phyloP scores from a whole-genome alignment of 2,797 vertebrate genomes.

The Gadopsis marmoratus region DNA sequence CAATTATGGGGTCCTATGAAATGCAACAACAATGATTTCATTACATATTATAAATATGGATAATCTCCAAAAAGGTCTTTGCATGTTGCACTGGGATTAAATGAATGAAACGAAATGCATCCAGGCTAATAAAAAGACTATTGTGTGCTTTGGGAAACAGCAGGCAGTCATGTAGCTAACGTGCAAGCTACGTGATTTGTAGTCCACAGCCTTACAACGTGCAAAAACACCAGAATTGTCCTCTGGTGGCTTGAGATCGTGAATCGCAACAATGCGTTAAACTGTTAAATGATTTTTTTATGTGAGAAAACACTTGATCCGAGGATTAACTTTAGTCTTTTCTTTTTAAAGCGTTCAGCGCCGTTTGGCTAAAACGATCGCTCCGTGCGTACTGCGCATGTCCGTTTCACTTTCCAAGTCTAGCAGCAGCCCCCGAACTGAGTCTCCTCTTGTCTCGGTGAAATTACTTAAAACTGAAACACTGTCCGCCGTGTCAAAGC shows the following conservation, averaged over 20 bases:
- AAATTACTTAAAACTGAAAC: conserved; percentile 59
- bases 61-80: not conserved
- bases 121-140: not conserved
- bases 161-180: not conserved
- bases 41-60: not conserved
- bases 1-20: not conserved
- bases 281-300: not conserved
- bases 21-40: not conserved
- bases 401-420: conserved; percentile 78
- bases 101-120: not conserved
- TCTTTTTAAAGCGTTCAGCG: not conserved
- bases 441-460: conserved; percentile 52
- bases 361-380: conserved; percentile 30
- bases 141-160: not conserved
- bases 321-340: conserved; percentile 21
- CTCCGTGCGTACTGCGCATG: conserved; percentile 79
- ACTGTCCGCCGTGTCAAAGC: conserved; percentile 10
- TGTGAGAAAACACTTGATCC: not conserved
- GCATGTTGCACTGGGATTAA: not conserved
- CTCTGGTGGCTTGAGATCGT: not conserved
- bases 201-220: not conserved
- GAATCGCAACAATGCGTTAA: not conserved
- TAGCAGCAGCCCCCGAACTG: conserved; percentile 59
- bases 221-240: not conserved
- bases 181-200: not conserved